Base-by-base conservation (phyloP, 2,888 invertebrate species). In the Mesodorylaimus sp. region DNA sequence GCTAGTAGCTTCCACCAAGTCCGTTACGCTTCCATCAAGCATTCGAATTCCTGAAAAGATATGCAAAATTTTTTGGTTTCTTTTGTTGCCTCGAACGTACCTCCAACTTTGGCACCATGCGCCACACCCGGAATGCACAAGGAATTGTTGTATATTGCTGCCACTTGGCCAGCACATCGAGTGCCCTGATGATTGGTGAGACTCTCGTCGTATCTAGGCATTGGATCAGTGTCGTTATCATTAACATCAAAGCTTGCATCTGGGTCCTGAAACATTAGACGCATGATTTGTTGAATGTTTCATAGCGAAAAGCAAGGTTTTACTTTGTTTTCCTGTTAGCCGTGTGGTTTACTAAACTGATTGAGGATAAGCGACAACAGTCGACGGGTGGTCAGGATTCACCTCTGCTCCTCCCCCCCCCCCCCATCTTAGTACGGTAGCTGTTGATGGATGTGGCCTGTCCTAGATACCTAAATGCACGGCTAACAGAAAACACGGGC, bases 21-120 rank as follows among this genome's bases (percentile, higher is more conserved):
- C 97, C 1, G 95, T 97, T 50, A 97, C 95, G 69, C 95, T 89
- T 28, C 93, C 93, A 63, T 93, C 91, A 61, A 95, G 69, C 91
- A 93, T 93, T 44, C 91, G 77, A n/a, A 93, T 91, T 57, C 93
- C 87, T 80, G 66, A 2, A 56, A 54, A 39, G 16, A 47, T 25
- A 21, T 38, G 7, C 24, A 27, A 23, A 46, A 41, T 19, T 19
- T 13, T 5, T 16, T 10, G 16, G 32, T 32, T 7, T 32, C 7
- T 32, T 10, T 16, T 32, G 32, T 10, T 10, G 16, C 10, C 7
- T 19, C 10, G 19, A 7, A 44, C 7, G 19, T 44, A 79, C 81
- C 87, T 68, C 89, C 89, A 59, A 97, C 88, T 62, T 80, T 82
- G 44, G 95, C 89, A 47, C 86, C 84, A 66, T 79, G 91, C 0